These are phyloP conservation scores for Maconellicoccus hirsutus DNA, from an alignment of 1,140 invertebrate species.

Conservation along the genomic window DNA sequence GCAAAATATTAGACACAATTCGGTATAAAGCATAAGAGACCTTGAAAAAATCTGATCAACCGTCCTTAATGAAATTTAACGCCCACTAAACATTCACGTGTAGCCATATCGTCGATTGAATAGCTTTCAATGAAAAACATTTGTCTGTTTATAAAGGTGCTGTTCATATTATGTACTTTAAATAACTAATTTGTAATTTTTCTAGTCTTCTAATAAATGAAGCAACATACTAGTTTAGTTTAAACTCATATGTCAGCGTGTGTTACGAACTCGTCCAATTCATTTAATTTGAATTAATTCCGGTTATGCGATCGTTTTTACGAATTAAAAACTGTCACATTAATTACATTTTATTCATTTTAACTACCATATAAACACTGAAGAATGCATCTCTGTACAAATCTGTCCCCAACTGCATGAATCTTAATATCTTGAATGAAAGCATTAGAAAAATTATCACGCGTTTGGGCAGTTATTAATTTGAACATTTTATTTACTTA, in stretches of 20 bases:
- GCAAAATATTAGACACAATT: no score
- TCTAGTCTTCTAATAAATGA: no score
- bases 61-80: not conserved
- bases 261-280: not conserved
- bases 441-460: not conserved
- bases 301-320: not conserved
- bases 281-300: not conserved
- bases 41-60: not conserved
- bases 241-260: not conserved
- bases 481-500: no score
- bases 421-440: not conserved
- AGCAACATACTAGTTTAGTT: no score
- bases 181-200: no score
- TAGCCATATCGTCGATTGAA: not conserved
- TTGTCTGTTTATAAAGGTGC: no score
- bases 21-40: not conserved
- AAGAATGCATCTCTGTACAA: not conserved
- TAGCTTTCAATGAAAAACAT: no score
- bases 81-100: not conserved
- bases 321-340: slow-evolving; percentile 6
- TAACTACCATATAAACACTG: not conserved
- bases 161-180: no score
- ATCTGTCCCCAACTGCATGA: slow-evolving; percentile 6
- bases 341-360: slow-evolving; percentile 13
- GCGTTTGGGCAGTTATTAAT: no score